phyloP scores from a whole-genome alignment of 2,797 vertebrate species.

The Apodemus agrarius region DNA sequence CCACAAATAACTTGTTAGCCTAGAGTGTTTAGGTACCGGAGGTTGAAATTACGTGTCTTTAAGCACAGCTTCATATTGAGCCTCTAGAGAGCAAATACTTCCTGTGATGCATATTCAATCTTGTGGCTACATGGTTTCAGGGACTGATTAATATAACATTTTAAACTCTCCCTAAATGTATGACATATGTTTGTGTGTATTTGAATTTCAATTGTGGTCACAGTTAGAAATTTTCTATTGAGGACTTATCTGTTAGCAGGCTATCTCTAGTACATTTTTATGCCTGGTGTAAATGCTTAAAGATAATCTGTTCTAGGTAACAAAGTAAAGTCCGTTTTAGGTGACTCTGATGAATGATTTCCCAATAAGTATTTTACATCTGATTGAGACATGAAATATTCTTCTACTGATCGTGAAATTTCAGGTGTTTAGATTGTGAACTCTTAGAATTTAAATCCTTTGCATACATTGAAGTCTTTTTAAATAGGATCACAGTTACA shows the following conservation, averaged over 20 bases:
- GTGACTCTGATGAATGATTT: background rate
- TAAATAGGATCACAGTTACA: background rate
- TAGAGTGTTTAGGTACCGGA: background rate
- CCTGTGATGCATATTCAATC: background rate
- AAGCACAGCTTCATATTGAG: background rate
- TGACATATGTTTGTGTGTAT: background rate
- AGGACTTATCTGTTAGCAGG: background rate
- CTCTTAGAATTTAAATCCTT: background rate
- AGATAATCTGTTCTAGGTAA: background rate
- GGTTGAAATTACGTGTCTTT: background rate
- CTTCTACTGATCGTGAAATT: constrained; percentile 11
- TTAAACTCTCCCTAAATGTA: constrained; percentile 18
- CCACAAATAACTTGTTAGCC: background rate
- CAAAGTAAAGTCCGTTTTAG: background rate
- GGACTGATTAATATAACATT: background rate
- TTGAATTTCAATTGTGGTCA: background rate
- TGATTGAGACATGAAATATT: background rate
- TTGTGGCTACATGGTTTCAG: background rate
- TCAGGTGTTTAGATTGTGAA: background rate
- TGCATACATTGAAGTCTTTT: background rate
- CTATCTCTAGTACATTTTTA: background rate
- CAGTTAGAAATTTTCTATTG: background rate
- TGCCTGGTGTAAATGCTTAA: constrained; percentile 18
- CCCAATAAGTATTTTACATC: background rate
- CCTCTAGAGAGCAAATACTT: background rate